Evolutionary conservation across 92 coral and sea anemone species (phyloP).

Genomic region (Actinernus sp.): DNA sequence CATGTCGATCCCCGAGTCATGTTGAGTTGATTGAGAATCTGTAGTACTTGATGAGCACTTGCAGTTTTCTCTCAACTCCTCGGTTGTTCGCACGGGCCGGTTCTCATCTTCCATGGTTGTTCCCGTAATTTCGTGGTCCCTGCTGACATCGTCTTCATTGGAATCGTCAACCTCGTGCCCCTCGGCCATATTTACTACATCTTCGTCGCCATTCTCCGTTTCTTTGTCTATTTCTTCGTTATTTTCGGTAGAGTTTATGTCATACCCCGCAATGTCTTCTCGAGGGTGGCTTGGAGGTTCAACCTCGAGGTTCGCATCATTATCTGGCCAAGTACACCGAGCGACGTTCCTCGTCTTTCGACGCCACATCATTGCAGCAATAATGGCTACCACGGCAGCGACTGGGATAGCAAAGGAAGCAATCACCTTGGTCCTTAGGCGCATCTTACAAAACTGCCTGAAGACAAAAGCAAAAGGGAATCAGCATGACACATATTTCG

Average conservation of each 20-base stretch:
- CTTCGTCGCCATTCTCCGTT: constrained; percentile 1
- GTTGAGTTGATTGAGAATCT: constrained; percentile 34
- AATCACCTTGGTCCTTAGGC: constrained; percentile 62
- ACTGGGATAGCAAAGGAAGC: constrained; percentile 75
- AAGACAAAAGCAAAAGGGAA: background rate
- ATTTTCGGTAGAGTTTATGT: background rate
- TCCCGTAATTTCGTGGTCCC: background rate
- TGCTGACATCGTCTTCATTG: background rate
- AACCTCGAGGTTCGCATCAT: constrained; percentile 5
- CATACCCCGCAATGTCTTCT: background rate
- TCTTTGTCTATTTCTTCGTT: background rate
- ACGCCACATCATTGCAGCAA: constrained; percentile 72
- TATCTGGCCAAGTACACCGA: background rate
- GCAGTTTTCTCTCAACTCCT: background rate
- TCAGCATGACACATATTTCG: constrained; percentile 4
- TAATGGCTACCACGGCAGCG: constrained; percentile 61
- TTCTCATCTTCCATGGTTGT: background rate
- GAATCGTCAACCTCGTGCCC: background rate
- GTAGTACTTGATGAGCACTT: constrained; percentile 16
- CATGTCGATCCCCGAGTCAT: constrained; percentile 77
- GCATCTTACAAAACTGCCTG: constrained; percentile 68
- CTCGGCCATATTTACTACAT: background rate
- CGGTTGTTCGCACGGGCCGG: background rate
- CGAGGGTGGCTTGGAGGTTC: background rate
- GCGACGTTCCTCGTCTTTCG: constrained; percentile 15